Conservation (phyloP, 2,113 vertebrate species). For the Epinephelus lanceolatus region DNA sequence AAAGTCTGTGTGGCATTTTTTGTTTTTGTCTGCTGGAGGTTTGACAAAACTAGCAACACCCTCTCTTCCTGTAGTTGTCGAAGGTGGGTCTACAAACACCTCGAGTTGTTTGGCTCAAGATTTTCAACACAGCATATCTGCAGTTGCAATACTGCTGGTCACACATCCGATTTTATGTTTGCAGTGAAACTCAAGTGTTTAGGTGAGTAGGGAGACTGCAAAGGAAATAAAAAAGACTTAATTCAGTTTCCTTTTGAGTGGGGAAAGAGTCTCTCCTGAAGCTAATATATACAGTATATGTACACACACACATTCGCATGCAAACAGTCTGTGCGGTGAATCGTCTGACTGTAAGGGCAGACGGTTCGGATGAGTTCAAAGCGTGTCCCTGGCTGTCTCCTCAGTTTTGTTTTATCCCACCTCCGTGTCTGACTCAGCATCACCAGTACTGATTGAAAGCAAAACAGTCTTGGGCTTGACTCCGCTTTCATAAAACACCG, state of each 20-base stretch:
- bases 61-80: background rate
- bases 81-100: background rate
- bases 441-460: slow-evolving; percentile 48
- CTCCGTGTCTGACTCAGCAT: slow-evolving; percentile 70
- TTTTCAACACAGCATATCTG: slow-evolving; percentile 18
- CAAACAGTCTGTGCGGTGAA: slow-evolving; percentile 18
- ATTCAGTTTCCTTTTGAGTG: slow-evolving; percentile 31
- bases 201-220: slow-evolving; percentile 3
- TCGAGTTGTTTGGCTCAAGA: background rate
- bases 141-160: slow-evolving; percentile 13
- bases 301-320: background rate
- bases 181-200: slow-evolving; percentile 16
- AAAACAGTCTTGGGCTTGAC: slow-evolving; percentile 30
- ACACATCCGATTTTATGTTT: slow-evolving; percentile 14
- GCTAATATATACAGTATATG: slow-evolving; percentile 11
- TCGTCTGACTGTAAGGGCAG: slow-evolving; percentile 44
- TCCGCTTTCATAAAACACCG: slow-evolving; percentile 27
- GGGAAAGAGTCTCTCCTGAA: slow-evolving; percentile 4
- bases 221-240: slow-evolving; percentile 21
- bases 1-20: background rate
- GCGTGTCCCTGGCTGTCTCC: slow-evolving; percentile 46
- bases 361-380: slow-evolving; percentile 58
- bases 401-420: slow-evolving; percentile 53
- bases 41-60: background rate
- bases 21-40: background rate